Base-by-base conservation (phyloP, 2,888 invertebrate genomes). In the Tetheella fluctuosa region DNA sequence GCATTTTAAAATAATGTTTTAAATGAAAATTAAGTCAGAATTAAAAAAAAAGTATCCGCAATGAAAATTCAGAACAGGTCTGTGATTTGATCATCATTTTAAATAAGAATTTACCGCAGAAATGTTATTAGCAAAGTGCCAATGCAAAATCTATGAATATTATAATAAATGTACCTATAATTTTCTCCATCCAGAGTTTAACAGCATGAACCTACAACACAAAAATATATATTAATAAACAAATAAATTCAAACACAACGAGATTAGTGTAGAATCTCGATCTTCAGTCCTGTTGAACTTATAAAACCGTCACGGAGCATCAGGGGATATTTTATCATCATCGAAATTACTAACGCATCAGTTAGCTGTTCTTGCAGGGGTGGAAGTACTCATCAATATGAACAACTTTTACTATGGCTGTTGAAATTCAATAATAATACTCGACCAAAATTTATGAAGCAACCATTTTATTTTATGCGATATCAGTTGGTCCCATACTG, bases 61-160 rank as follows among this genome's bases (percentile, higher is more conserved):
- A 86, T 57, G 20, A 70, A 60, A 68, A 88, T 88, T 90, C 90
- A 90, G 91, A 91, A 91, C 91, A 91, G 91, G 91, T 91, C 91
- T 91, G 91, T 91, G 91, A 85, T 81, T 70, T 70, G 61, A 67
- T 90, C 90, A 90, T 91, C 90, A 91, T 86, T 53, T 61, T 52
- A 67, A 58, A 10, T 28, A 25, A n/a, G 4, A 48, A 34, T 2
- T 25, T 30, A 30, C 3, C 2, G 25, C 6, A 25, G 25, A 25
- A 25, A 6, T 4, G 25, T 25, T 25, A 25, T n/a, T n/a, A n/a
- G n/a, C n/a, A n/a, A n/a, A n/a, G n/a, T n/a, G n/a, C n/a, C n/a
- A n/a, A n/a, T n/a, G n/a, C n/a, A n/a, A n/a, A n/a, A n/a, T n/a
- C 30, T 30, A 30, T 30, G 8, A 30, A 30, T 30, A 30, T 30